These are phyloP conservation scores for Drosophila ustulata DNA, from an alignment of 2,888 invertebrate species.

Conservation along the genomic window DNA sequence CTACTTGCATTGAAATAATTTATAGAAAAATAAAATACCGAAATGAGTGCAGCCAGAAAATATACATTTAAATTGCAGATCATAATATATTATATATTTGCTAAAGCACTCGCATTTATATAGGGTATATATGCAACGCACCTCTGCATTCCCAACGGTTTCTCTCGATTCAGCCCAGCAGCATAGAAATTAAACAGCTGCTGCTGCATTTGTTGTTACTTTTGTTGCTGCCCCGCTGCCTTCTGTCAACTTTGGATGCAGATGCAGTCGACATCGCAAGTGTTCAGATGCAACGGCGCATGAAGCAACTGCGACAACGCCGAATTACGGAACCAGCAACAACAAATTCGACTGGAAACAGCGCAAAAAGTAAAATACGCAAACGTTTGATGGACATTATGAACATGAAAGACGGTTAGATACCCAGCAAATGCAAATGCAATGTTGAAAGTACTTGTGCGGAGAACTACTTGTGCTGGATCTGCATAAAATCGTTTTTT, in stretches of 20 bases:
- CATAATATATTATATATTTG: too few species aligned
- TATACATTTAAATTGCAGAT: background rate
- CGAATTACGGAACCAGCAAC: slow-evolving; percentile 52
- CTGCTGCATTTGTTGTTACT: slow-evolving; percentile 3
- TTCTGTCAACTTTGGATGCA: slow-evolving; percentile 45
- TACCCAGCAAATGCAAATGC: slow-evolving; percentile 2
- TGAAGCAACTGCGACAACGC: slow-evolving; percentile 62
- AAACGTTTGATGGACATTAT: slow-evolving; percentile 1
- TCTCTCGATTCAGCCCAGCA: slow-evolving; percentile 12
- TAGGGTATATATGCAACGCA: background rate
- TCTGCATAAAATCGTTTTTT: background rate
- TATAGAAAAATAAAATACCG: too few species aligned
- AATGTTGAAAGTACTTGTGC: background rate
- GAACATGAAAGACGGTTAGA: background rate
- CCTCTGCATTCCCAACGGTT: background rate
- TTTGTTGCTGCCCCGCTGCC: slow-evolving; percentile 1
- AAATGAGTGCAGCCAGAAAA: too few species aligned
- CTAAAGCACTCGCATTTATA: too few species aligned
- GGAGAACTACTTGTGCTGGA: too few species aligned
- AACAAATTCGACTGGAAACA: slow-evolving; percentile 57
- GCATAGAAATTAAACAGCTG: slow-evolving; percentile 46
- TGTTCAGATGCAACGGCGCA: slow-evolving; percentile 72
- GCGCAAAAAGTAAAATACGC: slow-evolving; percentile 21
- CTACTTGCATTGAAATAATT: background rate
- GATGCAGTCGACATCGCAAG: slow-evolving; percentile 61